These are phyloP conservation scores for Palythoa caribaeorum DNA, from an alignment of 92 coral and sea anemone species.

Conservation along the genomic window DNA sequence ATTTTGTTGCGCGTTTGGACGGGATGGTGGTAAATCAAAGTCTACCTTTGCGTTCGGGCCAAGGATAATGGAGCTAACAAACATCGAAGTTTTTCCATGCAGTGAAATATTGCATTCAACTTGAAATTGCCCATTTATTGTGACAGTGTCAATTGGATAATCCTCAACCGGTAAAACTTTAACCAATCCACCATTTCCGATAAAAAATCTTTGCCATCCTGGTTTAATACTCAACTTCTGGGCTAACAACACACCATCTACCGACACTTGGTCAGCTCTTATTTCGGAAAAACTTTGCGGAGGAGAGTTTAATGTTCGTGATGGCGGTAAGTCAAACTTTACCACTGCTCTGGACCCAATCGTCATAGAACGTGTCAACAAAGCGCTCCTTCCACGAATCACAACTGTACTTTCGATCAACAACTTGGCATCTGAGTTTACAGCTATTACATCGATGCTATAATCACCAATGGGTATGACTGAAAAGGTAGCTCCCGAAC, in stretches of 20 bases:
- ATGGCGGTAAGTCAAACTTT: conserved; percentile 22
- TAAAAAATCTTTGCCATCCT: conserved; percentile 79
- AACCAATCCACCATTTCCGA: conserved; percentile 68
- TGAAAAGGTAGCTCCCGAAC: conserved; percentile 17
- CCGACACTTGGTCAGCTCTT: conserved; percentile 58
- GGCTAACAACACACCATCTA: conserved; percentile 69
- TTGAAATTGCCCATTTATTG: conserved; percentile 68
- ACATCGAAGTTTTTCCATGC: conserved; percentile 70
- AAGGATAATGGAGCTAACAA: conserved; percentile 31
- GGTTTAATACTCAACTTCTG: conserved; percentile 77
- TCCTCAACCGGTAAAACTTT: conserved; percentile 66
- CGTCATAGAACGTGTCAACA: conserved; percentile 11
- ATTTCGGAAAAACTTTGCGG: conserved; percentile 30
- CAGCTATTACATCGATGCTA: conserved; percentile 29
- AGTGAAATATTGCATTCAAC: conserved; percentile 73
- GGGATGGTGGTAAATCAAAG: conserved; percentile 22
- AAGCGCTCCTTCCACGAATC: conserved; percentile 29
- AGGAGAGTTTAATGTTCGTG: conserved; percentile 13
- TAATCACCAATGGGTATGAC: conserved; percentile 24
- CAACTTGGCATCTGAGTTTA: conserved; percentile 11
- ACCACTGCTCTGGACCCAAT: conserved; percentile 25
- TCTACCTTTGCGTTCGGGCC: conserved; percentile 18
- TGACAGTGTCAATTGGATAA: conserved; percentile 64
- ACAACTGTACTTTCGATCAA: conserved; percentile 34
- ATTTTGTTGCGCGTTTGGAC: conserved; percentile 3